Base-by-base conservation (phyloP, 1,140 invertebrate species). In the Lasaia peninsularis region DNA sequence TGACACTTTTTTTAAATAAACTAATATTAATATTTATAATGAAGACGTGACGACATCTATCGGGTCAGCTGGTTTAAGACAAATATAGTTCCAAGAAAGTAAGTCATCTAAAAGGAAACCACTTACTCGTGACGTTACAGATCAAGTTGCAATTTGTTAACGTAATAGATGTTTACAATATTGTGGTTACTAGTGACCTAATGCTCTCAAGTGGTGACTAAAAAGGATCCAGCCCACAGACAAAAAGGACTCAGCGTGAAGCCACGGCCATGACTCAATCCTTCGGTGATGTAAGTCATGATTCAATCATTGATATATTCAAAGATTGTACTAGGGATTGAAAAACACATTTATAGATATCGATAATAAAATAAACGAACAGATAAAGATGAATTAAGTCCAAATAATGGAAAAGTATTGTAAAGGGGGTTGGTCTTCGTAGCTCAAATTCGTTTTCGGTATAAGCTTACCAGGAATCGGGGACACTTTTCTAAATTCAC, bases 151-250 rank as follows among this genome's bases (percentile, higher is more conserved):
- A 40, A 18, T 40, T 40, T 16, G 37, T 40, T 40, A 40, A 40
- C 37, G 37, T 40, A 40, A 40, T 40, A 16, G 16, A 16, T 40
- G 37, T 40, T 40, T 40, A 40, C 37, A 40, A 8, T 40, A 40
- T 40, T 40, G 37, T 8, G 37, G 37, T 40, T 18, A 40, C 16
- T 40, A 40, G 37, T 40, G 37, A 40, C 37, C 37, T 40, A 40
- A 40, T 40, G 37, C 37, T 40, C 37, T 40, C 37, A 40, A 40
- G 37, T 40, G 37, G 37, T 40, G 37, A 40, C 37, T 40, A 40
- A 40, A 40, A 40, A 40, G 37, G 37, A 40, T 40, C 37, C 37
- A 40, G 14, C 37, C 37, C 37, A 40, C 37, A 14, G 37, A 40
- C 37, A 16, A 40, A 35, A 40, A 40, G 37, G 37, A 40, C 37